phyloP scores from a whole-genome alignment of 2,888 invertebrate species.

The Folsomia manolachei region DNA sequence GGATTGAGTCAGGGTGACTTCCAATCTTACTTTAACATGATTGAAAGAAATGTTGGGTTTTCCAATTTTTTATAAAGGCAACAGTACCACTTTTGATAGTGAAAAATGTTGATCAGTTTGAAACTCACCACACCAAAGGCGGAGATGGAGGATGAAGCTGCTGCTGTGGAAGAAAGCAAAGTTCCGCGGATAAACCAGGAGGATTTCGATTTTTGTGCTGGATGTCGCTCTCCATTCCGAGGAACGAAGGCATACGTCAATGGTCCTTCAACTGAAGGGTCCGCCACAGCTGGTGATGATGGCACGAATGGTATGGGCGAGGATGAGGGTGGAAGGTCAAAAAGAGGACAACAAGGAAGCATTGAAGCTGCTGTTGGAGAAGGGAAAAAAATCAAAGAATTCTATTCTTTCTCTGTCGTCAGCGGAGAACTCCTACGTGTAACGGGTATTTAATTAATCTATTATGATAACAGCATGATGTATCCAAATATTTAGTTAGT shows the following conservation, averaged over 20 bases:
- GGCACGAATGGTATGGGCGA: neutral
- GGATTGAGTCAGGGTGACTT: too few relatives aligned
- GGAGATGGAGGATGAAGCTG: constrained; percentile 6
- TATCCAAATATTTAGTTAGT: neutral
- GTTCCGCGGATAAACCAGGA: neutral
- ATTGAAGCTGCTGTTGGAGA: neutral
- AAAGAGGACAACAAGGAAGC: constrained; percentile 5
- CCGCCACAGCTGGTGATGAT: neutral
- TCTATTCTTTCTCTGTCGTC: constrained; percentile 10
- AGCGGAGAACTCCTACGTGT: constrained; percentile 12
- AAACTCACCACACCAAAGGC: neutral
- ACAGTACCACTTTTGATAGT: too few relatives aligned
- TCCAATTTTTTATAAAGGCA: neutral
- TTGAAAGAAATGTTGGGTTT: too few relatives aligned
- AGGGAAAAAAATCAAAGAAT: constrained; percentile 13
- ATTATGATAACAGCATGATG: too few relatives aligned
- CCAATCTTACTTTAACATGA: too few relatives aligned
- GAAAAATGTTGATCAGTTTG: constrained; percentile 13
- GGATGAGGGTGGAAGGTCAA: neutral
- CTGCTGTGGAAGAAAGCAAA: neutral
- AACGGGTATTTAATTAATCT: too few relatives aligned
- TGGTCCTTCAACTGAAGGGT: neutral
- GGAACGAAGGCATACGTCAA: neutral
- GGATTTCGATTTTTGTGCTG: constrained; percentile 13
- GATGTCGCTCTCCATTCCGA: constrained; percentile 5